phyloP scores from a whole-genome alignment of 2,113 vertebrate genomes.

The Pleuronectes platessa region DNA sequence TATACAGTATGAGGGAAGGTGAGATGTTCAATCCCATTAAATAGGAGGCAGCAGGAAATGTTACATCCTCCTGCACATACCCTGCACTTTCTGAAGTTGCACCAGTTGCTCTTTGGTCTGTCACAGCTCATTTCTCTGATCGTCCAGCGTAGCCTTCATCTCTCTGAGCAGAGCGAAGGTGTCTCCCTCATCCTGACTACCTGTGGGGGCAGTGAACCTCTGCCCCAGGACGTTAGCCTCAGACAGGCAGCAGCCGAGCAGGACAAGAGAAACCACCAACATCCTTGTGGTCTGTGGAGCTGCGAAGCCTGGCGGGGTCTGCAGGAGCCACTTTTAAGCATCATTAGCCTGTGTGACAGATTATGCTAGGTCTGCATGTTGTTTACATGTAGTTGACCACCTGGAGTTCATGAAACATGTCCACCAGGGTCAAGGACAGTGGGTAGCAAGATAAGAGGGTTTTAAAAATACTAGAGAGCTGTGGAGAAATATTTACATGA shows the following conservation, averaged over 20 bases:
- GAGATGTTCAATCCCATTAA: not conserved
- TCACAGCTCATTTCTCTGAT: conserved; percentile 43
- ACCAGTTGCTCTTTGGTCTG: conserved; percentile 26
- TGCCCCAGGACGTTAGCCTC: conserved; percentile 39
- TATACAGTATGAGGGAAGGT: not conserved
- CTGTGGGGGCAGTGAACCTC: conserved; percentile 15
- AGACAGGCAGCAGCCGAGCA: conserved; percentile 46
- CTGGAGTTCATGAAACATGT: conserved; percentile 23
- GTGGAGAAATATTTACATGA: not conserved
- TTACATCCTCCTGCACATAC: not conserved
- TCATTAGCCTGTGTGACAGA: conserved; percentile 19
- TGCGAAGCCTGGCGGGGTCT: conserved; percentile 1
- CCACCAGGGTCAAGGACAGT: conserved; percentile 18
- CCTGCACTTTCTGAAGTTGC: conserved; percentile 17
- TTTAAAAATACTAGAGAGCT: not conserved
- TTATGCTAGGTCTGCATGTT: conserved; percentile 46
- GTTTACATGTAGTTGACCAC: conserved; percentile 4
- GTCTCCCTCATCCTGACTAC: conserved; percentile 36
- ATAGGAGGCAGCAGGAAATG: not conserved
- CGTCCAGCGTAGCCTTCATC: conserved; percentile 33
- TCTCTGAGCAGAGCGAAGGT: conserved; percentile 26
- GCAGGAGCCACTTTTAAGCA: conserved; percentile 7
- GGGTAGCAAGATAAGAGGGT: conserved; percentile 12
- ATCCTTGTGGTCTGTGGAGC: conserved; percentile 21
- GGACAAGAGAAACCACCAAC: conserved; percentile 31